Evolutionary conservation across 2,888 invertebrate genomes (phyloP).

Genomic region (Rambutsinella grinnellia): DNA sequence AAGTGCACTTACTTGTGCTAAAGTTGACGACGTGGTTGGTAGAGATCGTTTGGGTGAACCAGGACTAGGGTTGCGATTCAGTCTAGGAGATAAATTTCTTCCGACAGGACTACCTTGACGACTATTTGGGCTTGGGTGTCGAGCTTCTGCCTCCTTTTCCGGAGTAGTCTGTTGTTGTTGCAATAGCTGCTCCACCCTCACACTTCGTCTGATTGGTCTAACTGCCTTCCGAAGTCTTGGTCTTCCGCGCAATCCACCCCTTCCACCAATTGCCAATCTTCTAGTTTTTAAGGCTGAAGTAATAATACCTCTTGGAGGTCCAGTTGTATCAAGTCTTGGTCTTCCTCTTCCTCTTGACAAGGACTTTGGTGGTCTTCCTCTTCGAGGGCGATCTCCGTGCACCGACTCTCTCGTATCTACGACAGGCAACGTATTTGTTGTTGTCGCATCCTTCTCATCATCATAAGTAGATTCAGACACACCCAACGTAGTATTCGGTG

Average conservation of each 20-base stretch:
- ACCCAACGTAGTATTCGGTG: background rate
- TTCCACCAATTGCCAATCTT: too few species aligned
- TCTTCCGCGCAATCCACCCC: conserved; percentile 8
- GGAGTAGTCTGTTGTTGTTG: conserved; percentile 19
- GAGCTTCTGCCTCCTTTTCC: conserved; percentile 10
- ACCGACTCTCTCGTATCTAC: too few species aligned
- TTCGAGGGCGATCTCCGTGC: too few species aligned
- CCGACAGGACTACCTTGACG: conserved; percentile 10
- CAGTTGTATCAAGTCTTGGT: background rate
- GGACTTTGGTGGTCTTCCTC: conserved; percentile 23
- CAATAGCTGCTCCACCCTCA: conserved; percentile 14
- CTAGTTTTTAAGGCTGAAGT: too few species aligned
- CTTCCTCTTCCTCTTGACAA: conserved; percentile 2
- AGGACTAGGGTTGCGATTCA: conserved; percentile 21
- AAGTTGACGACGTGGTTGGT: background rate
- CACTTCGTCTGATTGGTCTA: conserved; percentile 21
- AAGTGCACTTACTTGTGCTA: background rate
- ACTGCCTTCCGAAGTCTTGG: conserved; percentile 8
- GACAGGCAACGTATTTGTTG: too few species aligned
- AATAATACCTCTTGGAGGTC: background rate
- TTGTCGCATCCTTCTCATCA: too few species aligned
- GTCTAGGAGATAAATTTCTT: background rate
- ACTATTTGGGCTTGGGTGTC: background rate
- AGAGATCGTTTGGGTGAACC: background rate
- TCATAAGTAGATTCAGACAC: too few species aligned